Conservation (phyloP, 2,797 vertebrate species). For the Gymnoscopelus microlampas region DNA sequence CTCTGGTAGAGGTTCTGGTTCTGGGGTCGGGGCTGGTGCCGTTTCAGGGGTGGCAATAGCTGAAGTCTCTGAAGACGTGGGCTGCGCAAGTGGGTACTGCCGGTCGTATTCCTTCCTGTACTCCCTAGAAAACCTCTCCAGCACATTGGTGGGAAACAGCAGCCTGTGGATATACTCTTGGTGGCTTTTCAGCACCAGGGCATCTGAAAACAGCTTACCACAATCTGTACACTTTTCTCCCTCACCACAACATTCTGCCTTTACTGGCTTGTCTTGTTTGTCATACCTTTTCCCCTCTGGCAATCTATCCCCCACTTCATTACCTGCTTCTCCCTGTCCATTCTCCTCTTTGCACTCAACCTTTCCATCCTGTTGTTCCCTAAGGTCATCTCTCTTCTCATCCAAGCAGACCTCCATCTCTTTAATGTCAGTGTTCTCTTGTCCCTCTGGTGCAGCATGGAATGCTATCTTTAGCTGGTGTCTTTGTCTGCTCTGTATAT, state of each 20-base stretch:
- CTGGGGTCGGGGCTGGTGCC: conserved; percentile 68
- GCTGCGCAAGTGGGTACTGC: conserved; percentile 88
- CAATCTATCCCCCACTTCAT: conserved; percentile 24
- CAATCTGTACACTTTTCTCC: conserved; percentile 90
- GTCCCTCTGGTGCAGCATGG: conserved; percentile 52
- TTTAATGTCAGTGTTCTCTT: conserved; percentile 42
- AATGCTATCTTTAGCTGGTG: conserved; percentile 87
- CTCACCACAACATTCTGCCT: conserved; percentile 58
- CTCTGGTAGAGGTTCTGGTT: conserved; percentile 80
- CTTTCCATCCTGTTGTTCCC: conserved; percentile 39
- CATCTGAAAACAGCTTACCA: conserved; percentile 95
- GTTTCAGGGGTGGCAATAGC: conserved; percentile 76
- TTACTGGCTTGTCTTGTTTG: conserved; percentile 33
- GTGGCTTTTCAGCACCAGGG: conserved; percentile 97
- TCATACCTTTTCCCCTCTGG: conserved; percentile 35
- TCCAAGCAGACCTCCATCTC: conserved; percentile 50
- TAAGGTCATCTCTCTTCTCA: conserved; percentile 31
- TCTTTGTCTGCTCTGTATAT: conserved; percentile 96
- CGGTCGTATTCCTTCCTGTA: conserved; percentile 96
- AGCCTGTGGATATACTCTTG: conserved; percentile 95
- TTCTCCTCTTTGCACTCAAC: conserved; percentile 33
- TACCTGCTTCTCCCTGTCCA: conserved; percentile 23
- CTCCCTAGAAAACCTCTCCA: conserved; percentile 95
- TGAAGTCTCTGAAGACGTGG: conserved; percentile 80
- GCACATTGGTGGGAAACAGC: conserved; percentile 90